Conservation (phyloP, 2,888 invertebrate genomes). For the Dromius quadrimaculatus region DNA sequence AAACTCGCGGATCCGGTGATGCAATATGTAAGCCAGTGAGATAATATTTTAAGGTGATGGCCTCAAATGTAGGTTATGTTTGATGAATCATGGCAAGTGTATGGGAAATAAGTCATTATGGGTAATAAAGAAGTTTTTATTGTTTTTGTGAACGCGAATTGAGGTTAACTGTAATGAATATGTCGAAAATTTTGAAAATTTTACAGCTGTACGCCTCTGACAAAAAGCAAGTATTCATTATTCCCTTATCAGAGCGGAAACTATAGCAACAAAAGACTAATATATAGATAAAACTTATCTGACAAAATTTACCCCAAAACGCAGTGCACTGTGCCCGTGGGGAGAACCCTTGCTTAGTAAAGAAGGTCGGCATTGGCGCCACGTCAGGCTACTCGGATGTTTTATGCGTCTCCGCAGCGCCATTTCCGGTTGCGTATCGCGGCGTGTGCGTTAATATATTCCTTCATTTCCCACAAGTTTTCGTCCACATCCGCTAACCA, state of each 20-base stretch:
- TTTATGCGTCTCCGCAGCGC: slow-evolving; percentile 33
- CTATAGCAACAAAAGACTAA: slow-evolving; percentile 1
- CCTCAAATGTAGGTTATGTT: slow-evolving; percentile 29
- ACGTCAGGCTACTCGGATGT: slow-evolving; percentile 1
- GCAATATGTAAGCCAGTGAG: not conserved
- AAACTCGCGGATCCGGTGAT: slow-evolving; percentile 22
- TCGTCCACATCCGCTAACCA: too few relatives aligned
- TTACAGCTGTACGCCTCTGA: too few relatives aligned
- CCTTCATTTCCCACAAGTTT: not conserved
- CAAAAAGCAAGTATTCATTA: too few relatives aligned
- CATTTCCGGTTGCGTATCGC: slow-evolving; percentile 32
- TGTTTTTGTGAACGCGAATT: slow-evolving; percentile 5
- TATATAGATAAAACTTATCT: not conserved
- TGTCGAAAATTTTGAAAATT: not conserved
- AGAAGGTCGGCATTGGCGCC: not conserved
- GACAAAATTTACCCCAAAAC: slow-evolving; percentile 12
- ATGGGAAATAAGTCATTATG: slow-evolving; percentile 17
- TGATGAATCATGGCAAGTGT: slow-evolving; percentile 4
- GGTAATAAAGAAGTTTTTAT: slow-evolving; percentile 17
- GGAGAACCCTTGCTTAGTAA: not conserved
- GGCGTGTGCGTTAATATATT: slow-evolving; percentile 21
- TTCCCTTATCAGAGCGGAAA: not conserved
- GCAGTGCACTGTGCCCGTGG: slow-evolving; percentile 3
- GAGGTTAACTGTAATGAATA: slow-evolving; percentile 9
- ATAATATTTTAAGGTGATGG: slow-evolving; percentile 31